These are phyloP conservation scores for Lamellibrachia satsuma DNA, from an alignment of 2,888 invertebrate species.

Conservation along the genomic window DNA sequence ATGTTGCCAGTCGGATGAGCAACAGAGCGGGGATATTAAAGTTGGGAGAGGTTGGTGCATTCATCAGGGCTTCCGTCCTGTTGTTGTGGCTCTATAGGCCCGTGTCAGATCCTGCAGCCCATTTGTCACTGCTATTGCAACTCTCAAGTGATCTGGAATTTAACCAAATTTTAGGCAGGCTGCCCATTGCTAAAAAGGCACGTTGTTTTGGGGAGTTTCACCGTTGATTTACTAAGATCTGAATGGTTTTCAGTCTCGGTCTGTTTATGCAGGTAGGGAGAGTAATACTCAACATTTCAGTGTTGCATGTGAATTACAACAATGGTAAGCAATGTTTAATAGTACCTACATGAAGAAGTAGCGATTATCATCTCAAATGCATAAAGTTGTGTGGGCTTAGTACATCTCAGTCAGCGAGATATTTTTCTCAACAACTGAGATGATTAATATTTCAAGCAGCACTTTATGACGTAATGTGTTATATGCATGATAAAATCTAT, in stretches of 20 bases:
- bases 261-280: neutral
- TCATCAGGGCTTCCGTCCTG: neutral
- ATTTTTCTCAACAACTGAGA: neutral
- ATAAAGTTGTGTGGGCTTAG: neutral
- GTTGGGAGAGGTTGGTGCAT: neutral
- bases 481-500: neutral
- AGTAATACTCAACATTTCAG: too few relatives aligned
- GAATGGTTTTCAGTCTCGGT: neutral
- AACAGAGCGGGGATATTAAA: neutral
- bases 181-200: too few relatives aligned
- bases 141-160: neutral
- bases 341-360: neutral
- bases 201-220: neutral
- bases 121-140: constrained; percentile 13
- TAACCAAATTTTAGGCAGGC: neutral
- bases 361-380: neutral
- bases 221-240: neutral
- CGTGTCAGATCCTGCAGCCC: neutral
- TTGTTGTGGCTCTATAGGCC: neutral
- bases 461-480: neutral
- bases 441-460: neutral
- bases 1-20: neutral
- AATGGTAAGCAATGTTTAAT: neutral
- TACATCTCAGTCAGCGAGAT: neutral
- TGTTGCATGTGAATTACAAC: neutral